Evolutionary conservation across 2,797 vertebrate genomes (phyloP), one percentile per base, ranked within the genome.

Genomic region (Yasuhikotakia modesta): DNA sequence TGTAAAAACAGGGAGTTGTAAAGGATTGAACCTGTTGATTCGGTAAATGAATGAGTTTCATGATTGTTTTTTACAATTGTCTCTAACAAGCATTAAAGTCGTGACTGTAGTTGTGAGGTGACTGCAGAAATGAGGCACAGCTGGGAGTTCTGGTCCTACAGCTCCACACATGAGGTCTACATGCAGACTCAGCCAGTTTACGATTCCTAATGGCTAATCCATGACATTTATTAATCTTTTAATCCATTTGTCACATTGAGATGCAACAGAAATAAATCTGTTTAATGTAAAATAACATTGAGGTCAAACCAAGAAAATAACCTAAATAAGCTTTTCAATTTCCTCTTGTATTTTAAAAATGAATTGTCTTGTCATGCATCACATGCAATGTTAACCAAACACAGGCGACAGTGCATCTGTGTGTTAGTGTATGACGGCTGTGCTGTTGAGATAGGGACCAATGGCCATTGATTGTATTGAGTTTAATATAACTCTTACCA

Each of bases 361-460:
- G 35, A 39, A 39, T 16, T 32, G 22, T 50, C 50, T 11, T 35
- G 19, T 73, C 16, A 8, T 3, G 32, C 60, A 11, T 50, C n/a
- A 64, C 35, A 45, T 13, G 5, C 0, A 16, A 19, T 19, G 13
- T 50, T 53, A 19, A 58, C 14, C 27, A 13, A 13, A 45, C 27
- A 69, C 48, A 53, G 43, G 55, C 10, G 45, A 30, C 48, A 85
- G 79, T 88, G 86, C 85, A 82, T 45, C 17, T 17, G 13, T 65
- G 52, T 75, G 46, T 39, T 19, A 21, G 45, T 88, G 90, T 76
- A 82, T 85, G 70, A 84, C 73, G 22, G 19, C 75, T 84, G 53
- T 69, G 43, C 43, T 50, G 32, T 14, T 39, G 74, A 76, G 74
- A 79, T 61, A 57, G 39, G n/a, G 61, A 48, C 35, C 69, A 10